Evolutionary conservation across 2,888 invertebrate genomes (phyloP).

Genomic region (Sclerodermus sp.): DNA sequence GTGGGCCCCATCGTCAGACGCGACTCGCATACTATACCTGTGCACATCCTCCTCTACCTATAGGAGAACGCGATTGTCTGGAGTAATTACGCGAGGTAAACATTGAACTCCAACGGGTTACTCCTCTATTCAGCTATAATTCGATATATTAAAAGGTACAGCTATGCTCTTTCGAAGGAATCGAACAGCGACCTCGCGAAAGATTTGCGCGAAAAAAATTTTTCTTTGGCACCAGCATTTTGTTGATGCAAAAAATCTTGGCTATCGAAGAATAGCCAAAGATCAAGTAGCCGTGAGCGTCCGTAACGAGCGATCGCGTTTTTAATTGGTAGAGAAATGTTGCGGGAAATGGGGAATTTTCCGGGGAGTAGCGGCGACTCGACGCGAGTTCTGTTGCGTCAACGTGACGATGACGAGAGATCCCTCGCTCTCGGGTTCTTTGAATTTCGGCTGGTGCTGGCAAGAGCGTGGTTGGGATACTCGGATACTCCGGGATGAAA

Average conservation of each 20-base stretch:
- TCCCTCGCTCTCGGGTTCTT: neutral
- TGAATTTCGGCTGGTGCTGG: neutral
- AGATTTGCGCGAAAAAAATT: too few species aligned
- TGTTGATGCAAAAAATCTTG: too few species aligned
- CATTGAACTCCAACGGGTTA: too few species aligned
- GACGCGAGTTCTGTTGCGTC: too few species aligned
- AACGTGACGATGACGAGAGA: neutral
- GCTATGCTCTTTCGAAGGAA: conserved; percentile 7
- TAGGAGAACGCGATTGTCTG: conserved; percentile 16
- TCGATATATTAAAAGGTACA: conserved; percentile 6
- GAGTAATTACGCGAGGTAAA: too few species aligned
- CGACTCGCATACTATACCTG: conserved; percentile 22
- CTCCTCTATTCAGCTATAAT: neutral
- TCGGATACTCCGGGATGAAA: conserved; percentile 2
- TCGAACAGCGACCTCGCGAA: too few species aligned
- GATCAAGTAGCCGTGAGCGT: too few species aligned
- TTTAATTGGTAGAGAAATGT: neutral
- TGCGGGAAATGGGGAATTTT: neutral
- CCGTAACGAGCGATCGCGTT: too few species aligned
- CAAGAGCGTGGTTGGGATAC: neutral
- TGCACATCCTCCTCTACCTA: conserved; percentile 7
- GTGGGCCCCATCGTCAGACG: conserved; percentile 24
- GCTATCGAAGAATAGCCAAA: too few species aligned
- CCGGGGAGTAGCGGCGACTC: too few species aligned
- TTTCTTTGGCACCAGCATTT: too few species aligned